Conservation (phyloP, 2,888 invertebrate species). For the Callimorpha dominula region DNA sequence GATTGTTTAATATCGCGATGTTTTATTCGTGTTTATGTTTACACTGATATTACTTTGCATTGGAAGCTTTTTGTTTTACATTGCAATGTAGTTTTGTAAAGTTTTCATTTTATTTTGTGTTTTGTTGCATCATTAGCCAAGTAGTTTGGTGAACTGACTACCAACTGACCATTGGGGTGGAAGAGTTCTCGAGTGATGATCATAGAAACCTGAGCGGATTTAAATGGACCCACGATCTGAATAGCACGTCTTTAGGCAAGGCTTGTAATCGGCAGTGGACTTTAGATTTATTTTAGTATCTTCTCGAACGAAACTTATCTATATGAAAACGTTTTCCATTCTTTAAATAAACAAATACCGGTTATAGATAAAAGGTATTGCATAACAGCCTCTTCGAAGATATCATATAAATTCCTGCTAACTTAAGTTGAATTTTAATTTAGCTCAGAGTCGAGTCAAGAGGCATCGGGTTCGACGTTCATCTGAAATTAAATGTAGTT, state of each 20-base stretch:
- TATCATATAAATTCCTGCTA: slow-evolving; percentile 53
- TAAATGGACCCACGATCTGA: too few relatives aligned
- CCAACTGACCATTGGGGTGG: too few relatives aligned
- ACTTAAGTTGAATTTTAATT: slow-evolving; percentile 58
- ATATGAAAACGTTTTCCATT: not conserved
- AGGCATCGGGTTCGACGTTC: slow-evolving; percentile 51
- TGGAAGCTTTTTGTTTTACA: not conserved
- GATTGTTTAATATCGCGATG: slow-evolving; percentile 39
- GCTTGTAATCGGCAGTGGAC: too few relatives aligned
- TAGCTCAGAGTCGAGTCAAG: slow-evolving; percentile 51
- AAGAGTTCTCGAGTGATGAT: too few relatives aligned
- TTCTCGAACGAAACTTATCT: not conserved
- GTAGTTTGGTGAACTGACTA: not conserved
- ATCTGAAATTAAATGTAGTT: slow-evolving; percentile 58
- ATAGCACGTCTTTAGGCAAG: too few relatives aligned
- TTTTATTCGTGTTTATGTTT: slow-evolving; percentile 35
- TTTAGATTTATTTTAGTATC: not conserved
- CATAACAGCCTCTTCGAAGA: slow-evolving; percentile 34
- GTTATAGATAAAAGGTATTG: slow-evolving; percentile 34
- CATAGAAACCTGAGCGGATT: too few relatives aligned
- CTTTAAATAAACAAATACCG: slow-evolving; percentile 12
- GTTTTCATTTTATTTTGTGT: not conserved
- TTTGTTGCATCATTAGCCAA: not conserved
- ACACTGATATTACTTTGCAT: not conserved
- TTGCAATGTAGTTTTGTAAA: not conserved